phyloP scores from a whole-genome alignment of 2,113 vertebrate genomes.

The Chaenocephalus aceratus region DNA sequence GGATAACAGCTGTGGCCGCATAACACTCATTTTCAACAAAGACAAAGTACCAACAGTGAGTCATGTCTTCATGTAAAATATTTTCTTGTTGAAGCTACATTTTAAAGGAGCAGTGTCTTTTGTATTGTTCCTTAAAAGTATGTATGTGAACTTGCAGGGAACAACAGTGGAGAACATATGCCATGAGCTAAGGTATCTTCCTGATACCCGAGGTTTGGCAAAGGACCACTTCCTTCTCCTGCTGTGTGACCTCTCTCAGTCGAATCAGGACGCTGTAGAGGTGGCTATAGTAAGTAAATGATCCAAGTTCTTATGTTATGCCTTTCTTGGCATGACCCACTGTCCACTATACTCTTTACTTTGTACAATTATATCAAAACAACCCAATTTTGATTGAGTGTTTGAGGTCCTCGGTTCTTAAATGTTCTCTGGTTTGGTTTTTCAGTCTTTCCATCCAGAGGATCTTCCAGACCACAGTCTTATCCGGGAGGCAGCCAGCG shows the following conservation, averaged over 20 bases:
- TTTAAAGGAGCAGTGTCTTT: constrained; percentile 1
- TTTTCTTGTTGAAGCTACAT: background rate
- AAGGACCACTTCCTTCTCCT: constrained; percentile 88
- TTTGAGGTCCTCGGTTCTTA: no score
- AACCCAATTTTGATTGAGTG: no score
- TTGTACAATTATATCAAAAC: no score
- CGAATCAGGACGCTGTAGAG: constrained; percentile 88
- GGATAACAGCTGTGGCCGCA: constrained; percentile 93
- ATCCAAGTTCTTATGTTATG: background rate
- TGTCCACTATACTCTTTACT: background rate
- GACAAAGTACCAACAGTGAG: constrained; percentile 92
- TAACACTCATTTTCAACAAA: constrained; percentile 91
- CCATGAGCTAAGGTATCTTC: constrained; percentile 92
- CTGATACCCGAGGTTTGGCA: constrained; percentile 86
- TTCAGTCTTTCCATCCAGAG: constrained; percentile 90
- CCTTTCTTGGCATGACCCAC: background rate
- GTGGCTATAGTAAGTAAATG: constrained; percentile 92
- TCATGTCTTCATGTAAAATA: background rate
- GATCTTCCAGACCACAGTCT: constrained; percentile 88
- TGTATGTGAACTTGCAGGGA: constrained; percentile 82
- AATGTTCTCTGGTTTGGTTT: constrained; percentile 16
- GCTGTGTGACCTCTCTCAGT: constrained; percentile 90
- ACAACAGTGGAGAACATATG: constrained; percentile 95
- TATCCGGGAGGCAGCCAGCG: constrained; percentile 90
- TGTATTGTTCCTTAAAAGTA: background rate